Evolutionary conservation across 2,113 vertebrate genomes (phyloP), one percentile per base, ranked within the genome.

Genomic region (Galbula dea): DNA sequence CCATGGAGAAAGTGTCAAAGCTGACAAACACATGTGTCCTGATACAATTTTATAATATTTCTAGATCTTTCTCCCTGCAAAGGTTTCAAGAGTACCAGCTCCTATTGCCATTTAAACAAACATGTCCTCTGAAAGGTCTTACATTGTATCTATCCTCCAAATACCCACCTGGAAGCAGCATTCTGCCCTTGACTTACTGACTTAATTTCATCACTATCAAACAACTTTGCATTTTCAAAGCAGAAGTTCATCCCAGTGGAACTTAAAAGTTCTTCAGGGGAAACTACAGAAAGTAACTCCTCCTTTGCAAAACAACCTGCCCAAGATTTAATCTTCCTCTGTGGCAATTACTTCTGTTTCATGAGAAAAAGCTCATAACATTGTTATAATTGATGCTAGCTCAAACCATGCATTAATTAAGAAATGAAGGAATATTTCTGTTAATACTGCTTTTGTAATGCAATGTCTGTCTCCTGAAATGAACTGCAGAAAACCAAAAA

Each of bases 261-360:
- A 93, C 61, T 58, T 66, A 6, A 57, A 94, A 84, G 66, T 23
- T 92, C 76, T 91, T 76, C 83, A 86, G 72, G 79, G 51, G 13
- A 86, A 96, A 82, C 34, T 62, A 37, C 59, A 48, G 26, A 81
- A 86, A 93, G 41, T 24, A 80, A 52, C 29, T 79, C 69, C 46
- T 79, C 69, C 46, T 74, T 41, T 91, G 78, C 49, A 77, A 83
- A 88, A 71, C 0, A 2, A 71, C 43, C 39, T 86, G 79, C 83
- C 92, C 72, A 57, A 94, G 90, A 95, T 86, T 90, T 95, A 88
- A 95, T 95, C 94, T 89, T 79, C 39, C 36, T 39, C 41, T 88
- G 26, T 59, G 80, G 48, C 72, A 86, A 91, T 93, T 86, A 88
- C 30, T 34, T 74, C 37, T 69, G 48, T 77, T 93, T 80, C 59